These are phyloP conservation scores for Sturnus vulgaris DNA, from an alignment of 2,113 vertebrate genomes.

Conservation along the genomic window DNA sequence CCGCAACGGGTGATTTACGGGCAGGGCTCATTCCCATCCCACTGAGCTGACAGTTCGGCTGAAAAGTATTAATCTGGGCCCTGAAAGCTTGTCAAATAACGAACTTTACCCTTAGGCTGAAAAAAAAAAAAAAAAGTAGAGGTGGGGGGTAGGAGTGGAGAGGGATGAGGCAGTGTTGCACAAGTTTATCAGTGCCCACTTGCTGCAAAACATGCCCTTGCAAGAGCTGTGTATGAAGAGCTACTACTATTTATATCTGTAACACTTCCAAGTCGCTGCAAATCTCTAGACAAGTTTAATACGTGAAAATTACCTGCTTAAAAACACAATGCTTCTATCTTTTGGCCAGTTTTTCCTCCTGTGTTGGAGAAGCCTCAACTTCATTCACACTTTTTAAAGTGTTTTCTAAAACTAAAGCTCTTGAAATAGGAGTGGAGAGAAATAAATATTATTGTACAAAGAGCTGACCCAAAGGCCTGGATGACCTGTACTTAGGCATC, in stretches of 20 bases:
- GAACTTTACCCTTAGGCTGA: background rate
- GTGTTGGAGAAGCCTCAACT: background rate
- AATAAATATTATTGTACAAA: background rate
- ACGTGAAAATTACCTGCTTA: background rate
- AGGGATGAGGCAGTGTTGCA: background rate
- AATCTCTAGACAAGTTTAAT: background rate
- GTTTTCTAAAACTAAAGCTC: background rate
- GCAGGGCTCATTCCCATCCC: background rate
- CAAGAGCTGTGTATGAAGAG: background rate
- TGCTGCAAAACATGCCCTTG: constrained; percentile 1
- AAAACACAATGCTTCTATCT: background rate
- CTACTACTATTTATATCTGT: background rate
- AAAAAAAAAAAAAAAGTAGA: too few relatives aligned
- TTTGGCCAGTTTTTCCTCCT: background rate
- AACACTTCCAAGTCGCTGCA: background rate
- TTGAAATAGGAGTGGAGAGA: background rate
- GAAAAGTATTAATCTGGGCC: background rate
- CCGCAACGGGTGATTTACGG: background rate
- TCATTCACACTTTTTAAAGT: background rate
- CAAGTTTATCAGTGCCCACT: constrained; percentile 22
- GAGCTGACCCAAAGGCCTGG: background rate
- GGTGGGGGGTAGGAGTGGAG: background rate
- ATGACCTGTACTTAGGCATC: background rate
- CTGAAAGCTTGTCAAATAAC: background rate
- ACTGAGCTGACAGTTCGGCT: background rate